Evolutionary conservation across 2,797 vertebrate species (phyloP), one percentile per base, ranked within the genome.

Genomic region (Pseudochaenichthys georgianus): DNA sequence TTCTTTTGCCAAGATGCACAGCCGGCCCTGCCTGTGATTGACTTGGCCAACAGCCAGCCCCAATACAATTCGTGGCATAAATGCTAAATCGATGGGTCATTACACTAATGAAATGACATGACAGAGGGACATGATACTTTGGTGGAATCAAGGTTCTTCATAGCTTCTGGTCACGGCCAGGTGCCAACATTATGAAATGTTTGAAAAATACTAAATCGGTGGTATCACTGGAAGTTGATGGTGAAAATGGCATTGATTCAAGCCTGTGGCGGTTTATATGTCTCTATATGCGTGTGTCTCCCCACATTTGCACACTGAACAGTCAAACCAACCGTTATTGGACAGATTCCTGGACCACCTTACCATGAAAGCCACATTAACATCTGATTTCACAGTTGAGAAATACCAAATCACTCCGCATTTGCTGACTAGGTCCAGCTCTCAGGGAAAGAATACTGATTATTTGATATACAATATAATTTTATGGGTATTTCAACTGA

Each of bases 31-130:
- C 68, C 64, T 66, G 75, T 86, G 90, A 91, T 91, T 89, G 82
- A 86, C 80, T 92, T 88, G 88, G 88, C 69, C 47, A 38, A 0
- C 6, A 5, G 80, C 89, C 87, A 89, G 62, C 42, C 64, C 62
- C 77, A 13, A 71, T 79, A 65, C 71, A 75, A 81, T 88, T 87
- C 86, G 87, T 86, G 68, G 73, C 62, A 64, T 85, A 84, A 89
- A 90, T 69, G 73, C 74, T 81, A 83, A 89, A 90, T 85, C 46
- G 74, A 84, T 84, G 81, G 76, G 78, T 88, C 87, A 82, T 91
- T 88, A 84, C 63, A 59, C 82, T 89, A 88, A 90, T 87, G 81
- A 88, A 87, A 85, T 57, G 78, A 85, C 78, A 78, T 42, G 71
- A 84, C 80, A 61, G 81, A 82, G 78, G 59, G 73, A 85, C 82